Conservation (phyloP, 2,888 invertebrate genomes). For the Tipula lateralis region DNA sequence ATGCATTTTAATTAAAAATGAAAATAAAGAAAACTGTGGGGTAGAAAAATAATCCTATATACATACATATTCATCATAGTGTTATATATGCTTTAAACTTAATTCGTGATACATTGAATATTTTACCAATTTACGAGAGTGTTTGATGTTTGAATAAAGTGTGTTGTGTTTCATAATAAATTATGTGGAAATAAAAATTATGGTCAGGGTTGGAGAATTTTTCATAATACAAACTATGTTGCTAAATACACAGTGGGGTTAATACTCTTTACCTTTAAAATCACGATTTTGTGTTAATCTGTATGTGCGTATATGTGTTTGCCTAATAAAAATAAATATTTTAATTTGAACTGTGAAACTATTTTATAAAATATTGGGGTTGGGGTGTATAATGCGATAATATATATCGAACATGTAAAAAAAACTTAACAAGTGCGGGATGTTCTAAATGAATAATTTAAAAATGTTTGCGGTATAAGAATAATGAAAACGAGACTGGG, state of each 20-base stretch:
- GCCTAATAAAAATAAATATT: neutral
- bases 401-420: neutral
- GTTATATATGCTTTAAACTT: neutral
- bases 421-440: neutral
- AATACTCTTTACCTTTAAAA: neutral
- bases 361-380: neutral
- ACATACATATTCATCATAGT: no score
- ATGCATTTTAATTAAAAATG: slow-evolving; percentile 5
- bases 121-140: neutral
- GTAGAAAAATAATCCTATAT: neutral
- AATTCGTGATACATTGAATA: neutral
- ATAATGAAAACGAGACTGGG: neutral
- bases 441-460: neutral
- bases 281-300: neutral
- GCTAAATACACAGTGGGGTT: neutral
- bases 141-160: neutral
- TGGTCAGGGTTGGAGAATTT: neutral
- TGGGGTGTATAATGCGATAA: neutral
- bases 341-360: neutral
- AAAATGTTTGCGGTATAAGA: neutral
- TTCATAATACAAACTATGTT: neutral
- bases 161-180: neutral
- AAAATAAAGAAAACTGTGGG: neutral
- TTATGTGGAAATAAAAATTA: neutral
- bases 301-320: neutral